phyloP scores from a whole-genome alignment of 2,888 invertebrate species.

The Leucophenga montana region DNA sequence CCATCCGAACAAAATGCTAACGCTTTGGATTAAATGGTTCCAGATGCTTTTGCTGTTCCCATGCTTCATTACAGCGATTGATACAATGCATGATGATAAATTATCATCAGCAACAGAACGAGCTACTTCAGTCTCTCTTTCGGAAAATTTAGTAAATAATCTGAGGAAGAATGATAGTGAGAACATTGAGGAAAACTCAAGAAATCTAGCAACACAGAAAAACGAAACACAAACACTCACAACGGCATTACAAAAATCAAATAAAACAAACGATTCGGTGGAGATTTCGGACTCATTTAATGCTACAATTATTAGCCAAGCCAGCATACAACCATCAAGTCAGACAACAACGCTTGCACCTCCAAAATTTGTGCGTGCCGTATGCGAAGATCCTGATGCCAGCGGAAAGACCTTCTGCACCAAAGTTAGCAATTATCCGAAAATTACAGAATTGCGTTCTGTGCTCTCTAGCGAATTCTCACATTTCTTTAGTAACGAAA shows the following conservation, averaged over 20 bases:
- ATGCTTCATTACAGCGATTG: no score
- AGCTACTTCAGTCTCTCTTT: background rate
- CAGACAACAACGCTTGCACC: slow-evolving; percentile 12
- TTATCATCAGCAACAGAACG: background rate
- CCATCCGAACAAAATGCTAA: no score
- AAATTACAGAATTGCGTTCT: slow-evolving; percentile 62
- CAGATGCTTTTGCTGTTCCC: no score
- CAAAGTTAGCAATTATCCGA: slow-evolving; percentile 73
- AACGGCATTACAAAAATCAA: background rate
- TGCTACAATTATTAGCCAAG: background rate
- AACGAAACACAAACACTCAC: background rate
- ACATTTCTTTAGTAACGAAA: slow-evolving; percentile 67
- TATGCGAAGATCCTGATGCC: slow-evolving; percentile 53
- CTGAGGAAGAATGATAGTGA: background rate
- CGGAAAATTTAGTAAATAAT: background rate
- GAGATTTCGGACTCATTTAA: background rate
- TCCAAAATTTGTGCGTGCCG: background rate
- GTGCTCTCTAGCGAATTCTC: slow-evolving; percentile 59
- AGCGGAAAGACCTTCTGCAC: slow-evolving; percentile 72
- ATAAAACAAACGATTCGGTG: background rate
- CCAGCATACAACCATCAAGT: slow-evolving; percentile 35
- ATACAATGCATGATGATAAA: no score
- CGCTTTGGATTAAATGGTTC: no score
- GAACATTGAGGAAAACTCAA: background rate
- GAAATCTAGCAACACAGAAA: no score